Evolutionary conservation across 2,797 vertebrate species (phyloP).

Genomic region (Diglossa cyanea): DNA sequence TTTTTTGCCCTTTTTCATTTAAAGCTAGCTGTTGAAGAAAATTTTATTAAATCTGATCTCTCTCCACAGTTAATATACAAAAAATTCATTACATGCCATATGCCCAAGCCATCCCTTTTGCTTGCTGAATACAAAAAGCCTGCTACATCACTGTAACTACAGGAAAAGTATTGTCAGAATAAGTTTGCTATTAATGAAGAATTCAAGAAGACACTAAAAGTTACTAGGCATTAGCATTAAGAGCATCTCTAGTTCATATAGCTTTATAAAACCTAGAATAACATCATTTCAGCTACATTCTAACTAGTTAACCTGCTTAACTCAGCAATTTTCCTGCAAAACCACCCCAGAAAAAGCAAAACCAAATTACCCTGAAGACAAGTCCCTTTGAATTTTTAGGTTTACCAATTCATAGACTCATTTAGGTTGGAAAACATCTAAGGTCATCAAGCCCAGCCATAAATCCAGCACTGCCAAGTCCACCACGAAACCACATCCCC

Average conservation of each 20-base stretch:
- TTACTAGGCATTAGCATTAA: not conserved
- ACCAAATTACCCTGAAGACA: not conserved
- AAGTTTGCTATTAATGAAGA: not conserved
- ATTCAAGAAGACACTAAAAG: not conserved
- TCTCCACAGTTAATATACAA: not conserved
- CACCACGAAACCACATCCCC: not conserved
- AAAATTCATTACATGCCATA: not conserved
- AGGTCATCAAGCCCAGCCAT: not conserved
- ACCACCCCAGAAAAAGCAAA: not conserved
- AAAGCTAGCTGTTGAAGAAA: not conserved
- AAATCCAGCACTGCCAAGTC: not conserved
- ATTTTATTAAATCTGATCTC: not conserved
- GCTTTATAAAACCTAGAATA: not conserved
- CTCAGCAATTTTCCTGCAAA: not conserved
- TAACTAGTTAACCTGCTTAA: not conserved
- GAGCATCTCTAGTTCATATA: not conserved
- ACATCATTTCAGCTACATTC: not conserved
- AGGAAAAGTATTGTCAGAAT: not conserved
- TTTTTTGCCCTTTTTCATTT: not conserved
- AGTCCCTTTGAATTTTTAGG: not conserved
- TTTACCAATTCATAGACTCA: not conserved
- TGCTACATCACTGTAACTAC: not conserved
- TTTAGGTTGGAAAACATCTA: not conserved
- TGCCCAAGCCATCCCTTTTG: not conserved
- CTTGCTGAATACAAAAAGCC: not conserved